Conservation (phyloP, 2,113 vertebrate genomes). For the Coptodon rendalli region DNA sequence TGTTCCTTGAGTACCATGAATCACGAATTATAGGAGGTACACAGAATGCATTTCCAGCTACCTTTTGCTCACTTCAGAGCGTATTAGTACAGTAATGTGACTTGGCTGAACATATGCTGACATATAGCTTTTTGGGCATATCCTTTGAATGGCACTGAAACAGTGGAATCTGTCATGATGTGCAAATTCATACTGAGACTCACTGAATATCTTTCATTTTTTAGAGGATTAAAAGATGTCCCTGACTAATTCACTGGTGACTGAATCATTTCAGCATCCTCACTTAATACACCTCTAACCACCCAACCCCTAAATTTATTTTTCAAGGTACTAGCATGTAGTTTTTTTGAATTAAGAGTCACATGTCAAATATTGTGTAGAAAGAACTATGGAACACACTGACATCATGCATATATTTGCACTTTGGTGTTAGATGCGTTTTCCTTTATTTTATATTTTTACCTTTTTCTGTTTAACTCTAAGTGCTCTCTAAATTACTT, state of each 20-base stretch:
- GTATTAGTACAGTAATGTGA: not conserved
- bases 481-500: not conserved
- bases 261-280: not conserved
- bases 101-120: constrained; percentile 15
- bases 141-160: not conserved
- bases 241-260: not conserved
- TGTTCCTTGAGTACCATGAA: constrained; percentile 42
- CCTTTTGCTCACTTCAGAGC: not conserved
- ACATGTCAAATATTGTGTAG: not conserved
- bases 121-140: not conserved
- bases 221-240: not conserved
- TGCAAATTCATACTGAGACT: not conserved
- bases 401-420: not conserved
- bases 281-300: not conserved
- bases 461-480: not conserved
- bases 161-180: not conserved
- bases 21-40: constrained; percentile 46
- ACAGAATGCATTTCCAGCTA: constrained; percentile 16
- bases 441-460: not conserved
- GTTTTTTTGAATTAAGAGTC: not conserved
- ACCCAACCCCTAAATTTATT: not conserved
- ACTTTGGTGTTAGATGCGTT: not conserved
- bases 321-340: not conserved
- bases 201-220: not conserved
- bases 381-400: not conserved